A percentile compares a stretch with the other conserved stretches of the same genome.
phyloP scores from a whole-genome alignment of 2,113 vertebrate genomes.

The Callionymus lyra region DNA sequence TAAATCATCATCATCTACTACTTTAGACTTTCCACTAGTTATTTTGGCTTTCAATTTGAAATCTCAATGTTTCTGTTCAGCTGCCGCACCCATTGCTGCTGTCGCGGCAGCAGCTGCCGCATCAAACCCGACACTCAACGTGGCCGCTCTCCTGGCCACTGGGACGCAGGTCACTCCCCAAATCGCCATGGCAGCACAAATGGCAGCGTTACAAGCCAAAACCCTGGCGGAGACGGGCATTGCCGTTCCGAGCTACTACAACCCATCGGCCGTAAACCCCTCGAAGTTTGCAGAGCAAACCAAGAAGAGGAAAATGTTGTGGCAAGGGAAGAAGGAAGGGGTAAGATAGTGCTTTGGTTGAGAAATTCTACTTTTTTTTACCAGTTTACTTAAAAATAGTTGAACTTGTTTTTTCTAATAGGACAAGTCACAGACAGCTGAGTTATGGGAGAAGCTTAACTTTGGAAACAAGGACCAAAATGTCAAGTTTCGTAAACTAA shows the following conservation, averaged over 20 bases:
- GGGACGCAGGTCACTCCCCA: conserved; percentile 97
- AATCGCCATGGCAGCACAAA: conserved; percentile 97
- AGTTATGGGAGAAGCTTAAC: conserved; percentile 96
- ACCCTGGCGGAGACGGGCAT: conserved; percentile 94
- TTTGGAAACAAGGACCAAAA: conserved; percentile 99
- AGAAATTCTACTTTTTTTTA: background rate
- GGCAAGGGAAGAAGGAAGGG: conserved; percentile 98
- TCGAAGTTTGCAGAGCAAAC: conserved; percentile 97
- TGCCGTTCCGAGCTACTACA: conserved; percentile 95
- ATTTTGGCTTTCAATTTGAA: background rate
- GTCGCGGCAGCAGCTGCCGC: conserved; percentile 37
- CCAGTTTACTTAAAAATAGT: background rate
- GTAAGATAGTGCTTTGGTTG: conserved; percentile 55
- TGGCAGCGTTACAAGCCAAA: conserved; percentile 94
- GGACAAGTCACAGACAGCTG: conserved; percentile 96
- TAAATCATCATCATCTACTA: conserved; percentile 31
- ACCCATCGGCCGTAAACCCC: conserved; percentile 93
- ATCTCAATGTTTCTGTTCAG: conserved; percentile 19
- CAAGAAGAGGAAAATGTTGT: conserved; percentile 94
- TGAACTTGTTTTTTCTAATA: conserved; percentile 26
- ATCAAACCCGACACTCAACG: conserved; percentile 83
- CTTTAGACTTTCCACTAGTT: background rate
- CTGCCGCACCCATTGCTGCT: conserved; percentile 24
- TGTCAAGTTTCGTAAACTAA: conserved; percentile 96
- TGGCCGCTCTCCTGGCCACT: conserved; percentile 89